Evolutionary conservation across 2,888 invertebrate species (phyloP).

Genomic region (Diarsia mendica): DNA sequence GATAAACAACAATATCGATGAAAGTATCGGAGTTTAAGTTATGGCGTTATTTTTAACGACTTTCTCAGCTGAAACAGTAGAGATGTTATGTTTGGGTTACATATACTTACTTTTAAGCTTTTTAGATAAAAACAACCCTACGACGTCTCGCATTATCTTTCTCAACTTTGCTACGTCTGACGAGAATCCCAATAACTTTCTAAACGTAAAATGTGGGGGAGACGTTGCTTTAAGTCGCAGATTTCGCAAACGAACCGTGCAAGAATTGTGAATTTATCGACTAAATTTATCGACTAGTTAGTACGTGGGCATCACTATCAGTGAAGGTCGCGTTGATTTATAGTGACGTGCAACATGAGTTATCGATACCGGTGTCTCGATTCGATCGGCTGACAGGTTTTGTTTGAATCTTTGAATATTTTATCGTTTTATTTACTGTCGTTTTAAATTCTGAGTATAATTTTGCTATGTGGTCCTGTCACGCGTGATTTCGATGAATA

Average conservation of each 20-base stretch:
- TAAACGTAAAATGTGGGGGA: conserved; percentile 64
- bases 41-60: background rate
- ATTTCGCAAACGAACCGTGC: conserved; percentile 75
- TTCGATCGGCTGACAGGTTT: conserved; percentile 68
- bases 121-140: conserved; percentile 26
- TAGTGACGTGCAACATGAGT: conserved; percentile 86
- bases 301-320: conserved; percentile 89
- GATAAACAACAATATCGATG: conserved; percentile 47
- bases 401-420: conserved; percentile 68
- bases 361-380: conserved; percentile 84
- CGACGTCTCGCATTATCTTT: conserved; percentile 45
- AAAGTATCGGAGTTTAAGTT: background rate
- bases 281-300: conserved; percentile 86
- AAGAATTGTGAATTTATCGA: conserved; percentile 73
- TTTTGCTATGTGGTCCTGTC: conserved; percentile 36
- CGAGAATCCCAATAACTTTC: conserved; percentile 65
- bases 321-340: conserved; percentile 85
- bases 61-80: background rate
- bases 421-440: conserved; percentile 63
- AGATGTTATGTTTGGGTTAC: background rate
- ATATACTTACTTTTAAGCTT: background rate
- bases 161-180: conserved; percentile 47
- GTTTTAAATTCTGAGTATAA: conserved; percentile 66
- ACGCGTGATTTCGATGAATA: conserved; percentile 39
- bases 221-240: conserved; percentile 59